Evolutionary conservation across 2,888 invertebrate species (phyloP), one percentile per base, ranked within the genome.

Genomic region (Agonopterix alstromeriana): DNA sequence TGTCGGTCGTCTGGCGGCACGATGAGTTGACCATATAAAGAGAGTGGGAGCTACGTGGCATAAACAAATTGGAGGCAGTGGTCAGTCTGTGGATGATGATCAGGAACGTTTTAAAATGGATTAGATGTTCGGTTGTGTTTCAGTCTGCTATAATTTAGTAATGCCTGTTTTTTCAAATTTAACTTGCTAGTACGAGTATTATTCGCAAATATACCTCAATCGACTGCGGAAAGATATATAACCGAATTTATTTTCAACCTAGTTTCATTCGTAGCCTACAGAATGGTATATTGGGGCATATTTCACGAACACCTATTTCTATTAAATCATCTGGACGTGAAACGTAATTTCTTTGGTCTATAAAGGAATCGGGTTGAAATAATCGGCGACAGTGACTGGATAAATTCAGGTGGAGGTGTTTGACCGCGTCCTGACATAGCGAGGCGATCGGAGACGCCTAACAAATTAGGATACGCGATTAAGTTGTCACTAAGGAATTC

Each of bases 351-450:
- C 50, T 53, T 54, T 50, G 48, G 50, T 50, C 49, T 51, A 49
- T 49, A 45, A 48, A 48, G 46, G 49, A 65, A 63, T 54, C 51
- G 52, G 59, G 56, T 48, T 55, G 55, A 53, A 56, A 54, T 36
- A 27, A 38, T n/a, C 56, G 54, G 58, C 57, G 56, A 61, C 58
- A 61, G 59, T 57, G 61, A 56, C 48, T 53, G 60, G 56, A 52
- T 53, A 47, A 52, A 51, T 53, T 56, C 77, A 79, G 78, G 81
- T 79, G 72, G 27, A 69, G 83, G 82, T 82, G 61, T 53, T 76
- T 78, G 82, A 79, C 82, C 83, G 73, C 63, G 65, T 61, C 65
- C 73, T 73, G 74, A 74, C 67, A 69, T 70, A 57, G 65, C 69
- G 60, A 54, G 61, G 60, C 66, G 60, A 73, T 77, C 36, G 49